A percentile compares a stretch with the other conserved stretches of the same genome.
Evolutionary conservation across 37 sponge, comb jelly and placozoan genomes (phyloP).

Genomic region (Aplysina aerophoba): DNA sequence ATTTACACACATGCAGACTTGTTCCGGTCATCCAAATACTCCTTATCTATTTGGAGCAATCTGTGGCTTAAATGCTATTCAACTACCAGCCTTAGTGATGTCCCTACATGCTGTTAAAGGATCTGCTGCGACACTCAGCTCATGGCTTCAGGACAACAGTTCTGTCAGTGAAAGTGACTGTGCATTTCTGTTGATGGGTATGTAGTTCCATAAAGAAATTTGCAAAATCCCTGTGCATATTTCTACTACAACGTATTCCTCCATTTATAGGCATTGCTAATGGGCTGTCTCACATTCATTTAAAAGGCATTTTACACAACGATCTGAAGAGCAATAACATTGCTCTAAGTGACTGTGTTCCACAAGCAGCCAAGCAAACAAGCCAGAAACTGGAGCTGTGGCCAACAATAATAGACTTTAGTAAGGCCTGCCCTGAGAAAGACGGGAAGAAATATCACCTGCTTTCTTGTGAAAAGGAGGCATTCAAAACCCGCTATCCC

Average conservation of each 20-base stretch:
- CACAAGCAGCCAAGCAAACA: no score
- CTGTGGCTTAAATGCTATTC: neutral
- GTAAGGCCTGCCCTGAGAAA: neutral
- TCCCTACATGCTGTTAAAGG: neutral
- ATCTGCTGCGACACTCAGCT: no score
- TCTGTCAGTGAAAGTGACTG: no score
- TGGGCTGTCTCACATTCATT: neutral
- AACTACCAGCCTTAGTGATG: neutral
- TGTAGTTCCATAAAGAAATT: no score
- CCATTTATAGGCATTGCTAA: no score
- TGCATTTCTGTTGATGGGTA: no score
- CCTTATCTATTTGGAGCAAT: neutral
- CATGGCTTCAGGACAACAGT: no score
- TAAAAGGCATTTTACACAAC: neutral
- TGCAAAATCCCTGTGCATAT: neutral
- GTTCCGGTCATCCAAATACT: conserved; percentile 11
- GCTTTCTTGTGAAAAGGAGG: neutral
- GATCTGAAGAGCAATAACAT: neutral
- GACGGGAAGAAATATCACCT: neutral
- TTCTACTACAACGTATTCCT: no score
- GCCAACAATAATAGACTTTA: conserved; percentile 9
- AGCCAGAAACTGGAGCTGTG: no score
- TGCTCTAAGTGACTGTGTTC: neutral
- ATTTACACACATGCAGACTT: neutral
- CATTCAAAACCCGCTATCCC: neutral